A percentile compares a stretch with the other conserved stretches of the same genome.
Conservation (phyloP, 2,888 invertebrate genomes). For the Euzophera pinguis region DNA sequence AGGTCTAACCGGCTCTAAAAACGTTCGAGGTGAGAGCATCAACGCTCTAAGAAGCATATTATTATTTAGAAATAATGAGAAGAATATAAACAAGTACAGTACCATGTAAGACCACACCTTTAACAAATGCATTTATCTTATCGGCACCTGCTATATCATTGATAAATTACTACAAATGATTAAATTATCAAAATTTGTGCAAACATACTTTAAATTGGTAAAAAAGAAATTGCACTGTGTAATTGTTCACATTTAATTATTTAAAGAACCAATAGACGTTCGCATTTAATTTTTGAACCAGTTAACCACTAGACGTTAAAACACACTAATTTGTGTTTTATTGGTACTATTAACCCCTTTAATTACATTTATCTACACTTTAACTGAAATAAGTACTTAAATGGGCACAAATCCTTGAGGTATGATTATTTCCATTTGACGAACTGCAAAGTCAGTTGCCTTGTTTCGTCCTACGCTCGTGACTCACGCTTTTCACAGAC, state of each 20-base stretch:
- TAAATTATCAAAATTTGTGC: too few species aligned
- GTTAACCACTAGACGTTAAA: too few species aligned
- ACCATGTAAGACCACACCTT: conserved; percentile 3
- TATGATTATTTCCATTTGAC: conserved; percentile 25
- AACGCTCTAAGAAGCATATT: conserved; percentile 12
- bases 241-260: too few species aligned
- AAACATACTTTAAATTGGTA: too few species aligned
- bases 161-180: too few species aligned
- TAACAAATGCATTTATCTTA: conserved; percentile 7
- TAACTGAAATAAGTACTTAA: conserved; percentile 10
- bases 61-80: conserved; percentile 14
- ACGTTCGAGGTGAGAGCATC: conserved; percentile 21
- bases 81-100: too few species aligned
- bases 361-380: neutral
- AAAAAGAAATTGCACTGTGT: too few species aligned
- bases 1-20: conserved; percentile 26
- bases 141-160: conserved; percentile 1
- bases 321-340: too few species aligned
- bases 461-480: conserved; percentile 52
- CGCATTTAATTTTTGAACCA: too few species aligned
- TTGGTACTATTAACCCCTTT: too few species aligned
- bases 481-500: conserved; percentile 59
- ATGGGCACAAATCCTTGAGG: conserved; percentile 29
- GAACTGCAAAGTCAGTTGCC: conserved; percentile 26
- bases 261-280: too few species aligned